Conservation (phyloP, 1,140 invertebrate species). For the Andrena cerasifolii region DNA sequence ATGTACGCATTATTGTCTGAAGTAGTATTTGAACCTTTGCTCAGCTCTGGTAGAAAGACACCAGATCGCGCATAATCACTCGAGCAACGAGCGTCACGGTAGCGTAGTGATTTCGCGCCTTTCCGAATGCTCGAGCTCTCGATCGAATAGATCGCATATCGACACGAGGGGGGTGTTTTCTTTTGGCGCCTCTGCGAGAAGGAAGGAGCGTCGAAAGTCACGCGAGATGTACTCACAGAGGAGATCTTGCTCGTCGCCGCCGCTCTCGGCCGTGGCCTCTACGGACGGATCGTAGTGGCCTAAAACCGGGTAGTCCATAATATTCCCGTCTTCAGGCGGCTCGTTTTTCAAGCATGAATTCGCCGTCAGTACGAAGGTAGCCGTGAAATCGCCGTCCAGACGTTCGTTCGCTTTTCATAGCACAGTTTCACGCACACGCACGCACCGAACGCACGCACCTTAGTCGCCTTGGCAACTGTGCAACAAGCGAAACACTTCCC, state of each 20-base stretch:
- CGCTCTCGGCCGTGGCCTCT: constrained; percentile 62
- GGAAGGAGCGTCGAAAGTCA: not conserved
- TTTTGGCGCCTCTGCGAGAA: constrained; percentile 18
- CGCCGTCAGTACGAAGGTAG: not conserved
- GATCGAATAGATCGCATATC: not conserved
- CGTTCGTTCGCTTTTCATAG: constrained; percentile 56
- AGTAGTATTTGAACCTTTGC: not conserved
- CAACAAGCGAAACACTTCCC: constrained; percentile 66
- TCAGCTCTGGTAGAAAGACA: constrained; percentile 1
- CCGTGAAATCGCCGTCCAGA: constrained; percentile 22
- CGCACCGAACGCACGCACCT: constrained; percentile 44
- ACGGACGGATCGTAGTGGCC: constrained; percentile 72
- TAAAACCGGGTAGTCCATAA: constrained; percentile 76
- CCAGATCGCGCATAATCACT: constrained; percentile 16
- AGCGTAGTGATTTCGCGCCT: constrained; percentile 13
- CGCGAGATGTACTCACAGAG: constrained; percentile 70
- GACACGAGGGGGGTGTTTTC: not conserved
- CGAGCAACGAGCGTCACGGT: not conserved
- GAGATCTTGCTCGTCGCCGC: constrained; percentile 68
- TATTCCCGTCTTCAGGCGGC: constrained; percentile 42
- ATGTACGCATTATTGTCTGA: no score
- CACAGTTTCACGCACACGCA: constrained; percentile 37
- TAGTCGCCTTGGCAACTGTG: constrained; percentile 73
- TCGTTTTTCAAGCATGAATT: constrained; percentile 43
- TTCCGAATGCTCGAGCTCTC: not conserved